Evolutionary conservation across 2,888 invertebrate genomes (phyloP).

Genomic region (Idaea straminata): DNA sequence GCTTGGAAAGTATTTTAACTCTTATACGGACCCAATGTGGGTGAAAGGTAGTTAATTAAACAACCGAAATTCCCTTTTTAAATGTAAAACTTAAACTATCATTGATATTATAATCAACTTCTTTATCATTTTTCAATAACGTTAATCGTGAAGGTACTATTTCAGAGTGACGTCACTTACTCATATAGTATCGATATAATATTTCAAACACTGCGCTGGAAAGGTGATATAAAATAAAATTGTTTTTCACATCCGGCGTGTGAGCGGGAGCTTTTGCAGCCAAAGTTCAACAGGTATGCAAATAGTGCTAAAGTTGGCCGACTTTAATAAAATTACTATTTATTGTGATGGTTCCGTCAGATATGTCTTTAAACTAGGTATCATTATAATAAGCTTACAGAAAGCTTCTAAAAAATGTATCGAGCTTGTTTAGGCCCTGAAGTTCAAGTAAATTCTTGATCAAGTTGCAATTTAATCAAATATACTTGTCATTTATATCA

Average conservation of each 20-base stretch:
- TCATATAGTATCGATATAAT: conserved; percentile 29
- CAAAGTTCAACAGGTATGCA: conserved; percentile 59
- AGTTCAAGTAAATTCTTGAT: too few species aligned
- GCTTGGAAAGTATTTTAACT: too few species aligned
- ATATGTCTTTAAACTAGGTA: neutral
- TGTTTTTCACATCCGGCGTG: conserved; percentile 36
- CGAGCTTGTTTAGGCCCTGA: too few species aligned
- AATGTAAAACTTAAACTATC: too few species aligned
- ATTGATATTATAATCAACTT: neutral
- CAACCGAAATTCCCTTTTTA: too few species aligned
- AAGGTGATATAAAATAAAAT: conserved; percentile 43
- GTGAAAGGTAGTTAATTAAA: too few species aligned
- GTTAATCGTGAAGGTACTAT: neutral
- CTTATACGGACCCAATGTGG: too few species aligned
- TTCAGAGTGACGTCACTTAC: conserved; percentile 10
- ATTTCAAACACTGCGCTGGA: conserved; percentile 32
- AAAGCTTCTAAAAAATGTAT: too few species aligned
- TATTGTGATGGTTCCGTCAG: neutral
- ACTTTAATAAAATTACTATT: conserved; percentile 9
- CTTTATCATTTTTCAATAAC: neutral
- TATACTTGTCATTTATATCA: too few species aligned
- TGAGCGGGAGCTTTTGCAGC: conserved; percentile 31
- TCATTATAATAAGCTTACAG: too few species aligned
- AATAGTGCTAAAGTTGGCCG: conserved; percentile 46
- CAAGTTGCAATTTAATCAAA: too few species aligned